These are phyloP conservation scores for Halichoerus grypus DNA, from an alignment of 2,113 vertebrate species.

Conservation along the genomic window DNA sequence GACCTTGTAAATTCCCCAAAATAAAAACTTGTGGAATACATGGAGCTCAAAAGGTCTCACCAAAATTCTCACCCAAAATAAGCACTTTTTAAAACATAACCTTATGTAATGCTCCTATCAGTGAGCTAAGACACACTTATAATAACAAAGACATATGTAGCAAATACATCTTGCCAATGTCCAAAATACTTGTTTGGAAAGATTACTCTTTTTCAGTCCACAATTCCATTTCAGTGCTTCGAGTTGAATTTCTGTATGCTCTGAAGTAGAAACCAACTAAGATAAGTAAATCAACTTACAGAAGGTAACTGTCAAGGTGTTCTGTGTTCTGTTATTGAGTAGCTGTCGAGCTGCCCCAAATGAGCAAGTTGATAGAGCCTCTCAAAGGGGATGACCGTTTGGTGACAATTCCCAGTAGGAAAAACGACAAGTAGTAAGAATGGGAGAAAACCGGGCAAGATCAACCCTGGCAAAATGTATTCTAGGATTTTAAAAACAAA, in stretches of 20 bases:
- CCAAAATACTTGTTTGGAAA: slow-evolving; percentile 14
- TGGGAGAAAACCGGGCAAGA: neutral
- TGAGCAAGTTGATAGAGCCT: neutral
- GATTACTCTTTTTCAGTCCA: slow-evolving; percentile 25
- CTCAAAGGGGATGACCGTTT: neutral
- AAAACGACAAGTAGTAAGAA: neutral
- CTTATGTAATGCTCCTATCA: neutral
- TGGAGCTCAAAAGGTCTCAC: neutral
- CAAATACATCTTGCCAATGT: neutral
- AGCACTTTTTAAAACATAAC: neutral
- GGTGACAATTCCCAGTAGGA: neutral
- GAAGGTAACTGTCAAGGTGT: neutral
- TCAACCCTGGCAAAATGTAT: neutral
- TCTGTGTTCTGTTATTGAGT: neutral
- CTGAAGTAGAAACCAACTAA: slow-evolving; percentile 24
- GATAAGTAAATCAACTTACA: neutral
- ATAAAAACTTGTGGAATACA: neutral
- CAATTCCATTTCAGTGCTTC: neutral
- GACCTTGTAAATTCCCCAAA: slow-evolving; percentile 3
- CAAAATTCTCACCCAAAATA: neutral
- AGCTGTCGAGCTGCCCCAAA: neutral
- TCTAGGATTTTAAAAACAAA: neutral
- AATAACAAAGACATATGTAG: neutral
- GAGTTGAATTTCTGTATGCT: neutral
- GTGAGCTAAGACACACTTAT: neutral